Evolutionary conservation across 1,140 invertebrate species (phyloP).

Genomic region (Philotrypesis tridentata): DNA sequence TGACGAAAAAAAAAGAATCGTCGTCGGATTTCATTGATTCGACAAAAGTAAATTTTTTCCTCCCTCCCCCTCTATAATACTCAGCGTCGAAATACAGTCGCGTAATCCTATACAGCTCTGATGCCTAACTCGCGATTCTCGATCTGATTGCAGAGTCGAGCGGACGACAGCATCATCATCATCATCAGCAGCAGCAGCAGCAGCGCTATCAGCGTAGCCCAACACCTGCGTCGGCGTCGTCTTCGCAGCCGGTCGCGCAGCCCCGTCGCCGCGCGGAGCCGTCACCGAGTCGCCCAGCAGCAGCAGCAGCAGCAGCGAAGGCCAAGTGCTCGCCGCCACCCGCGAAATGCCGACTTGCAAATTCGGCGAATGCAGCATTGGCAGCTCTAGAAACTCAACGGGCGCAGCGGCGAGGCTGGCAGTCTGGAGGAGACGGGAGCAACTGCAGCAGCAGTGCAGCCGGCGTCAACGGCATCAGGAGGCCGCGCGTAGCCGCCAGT

Average conservation of each 20-base stretch:
- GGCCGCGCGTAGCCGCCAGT: too few species aligned
- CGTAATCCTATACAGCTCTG: too few species aligned
- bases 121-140: too few species aligned
- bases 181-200: neutral
- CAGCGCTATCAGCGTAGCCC: neutral
- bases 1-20: too few species aligned
- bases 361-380: neutral
- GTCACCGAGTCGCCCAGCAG: too few species aligned
- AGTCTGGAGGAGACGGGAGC: neutral
- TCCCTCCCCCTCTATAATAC: too few species aligned
- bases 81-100: too few species aligned
- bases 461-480: too few species aligned
- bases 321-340: conserved; percentile 39
- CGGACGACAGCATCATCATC: neutral
- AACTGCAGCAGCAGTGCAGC: neutral
- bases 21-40: too few species aligned
- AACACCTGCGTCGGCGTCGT: too few species aligned
- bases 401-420: neutral
- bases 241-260: neutral
- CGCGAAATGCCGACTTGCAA: neutral
- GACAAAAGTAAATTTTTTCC: too few species aligned
- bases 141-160: neutral
- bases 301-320: conserved; percentile 5
- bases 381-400: neutral
- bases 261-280: neutral